These are phyloP conservation scores for Taphrorychus bicolor DNA, from an alignment of 2,888 invertebrate genomes.

Conservation along the genomic window DNA sequence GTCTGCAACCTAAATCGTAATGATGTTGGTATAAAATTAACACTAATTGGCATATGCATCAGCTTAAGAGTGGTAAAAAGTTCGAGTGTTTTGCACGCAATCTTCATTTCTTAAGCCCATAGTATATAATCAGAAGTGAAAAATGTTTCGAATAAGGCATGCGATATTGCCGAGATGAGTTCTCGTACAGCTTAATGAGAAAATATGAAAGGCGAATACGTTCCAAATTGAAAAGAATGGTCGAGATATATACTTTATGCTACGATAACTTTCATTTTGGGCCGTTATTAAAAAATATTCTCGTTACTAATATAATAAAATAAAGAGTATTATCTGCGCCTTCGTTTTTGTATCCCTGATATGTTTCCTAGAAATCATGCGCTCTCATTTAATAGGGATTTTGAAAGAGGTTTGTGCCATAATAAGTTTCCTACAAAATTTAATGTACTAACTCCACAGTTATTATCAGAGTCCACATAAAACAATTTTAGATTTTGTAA, in stretches of 20 bases:
- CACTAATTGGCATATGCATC: not conserved
- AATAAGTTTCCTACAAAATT: no score
- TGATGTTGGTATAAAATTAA: no score
- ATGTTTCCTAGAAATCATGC: no score
- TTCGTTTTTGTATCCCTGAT: no score
- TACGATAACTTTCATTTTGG: not conserved
- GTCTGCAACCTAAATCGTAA: no score
- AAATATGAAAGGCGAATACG: not conserved
- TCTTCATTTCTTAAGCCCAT: not conserved
- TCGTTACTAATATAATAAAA: slow-evolving; percentile 9
- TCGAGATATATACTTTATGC: not conserved
- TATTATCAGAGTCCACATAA: no score
- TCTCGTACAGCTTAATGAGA: not conserved
- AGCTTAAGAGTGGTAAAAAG: not conserved
- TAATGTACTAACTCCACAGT: no score
- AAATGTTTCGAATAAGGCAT: not conserved
- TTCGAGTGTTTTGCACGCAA: not conserved
- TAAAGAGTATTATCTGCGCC: not conserved
- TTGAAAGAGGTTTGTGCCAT: no score
- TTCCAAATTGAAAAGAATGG: not conserved
- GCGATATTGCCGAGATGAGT: slow-evolving; percentile 1
- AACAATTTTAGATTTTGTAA: no score
- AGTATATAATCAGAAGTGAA: not conserved
- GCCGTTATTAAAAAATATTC: not conserved
- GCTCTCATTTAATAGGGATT: no score